phyloP scores from a whole-genome alignment of 2,888 invertebrate genomes.

The Xylota sylvarum region DNA sequence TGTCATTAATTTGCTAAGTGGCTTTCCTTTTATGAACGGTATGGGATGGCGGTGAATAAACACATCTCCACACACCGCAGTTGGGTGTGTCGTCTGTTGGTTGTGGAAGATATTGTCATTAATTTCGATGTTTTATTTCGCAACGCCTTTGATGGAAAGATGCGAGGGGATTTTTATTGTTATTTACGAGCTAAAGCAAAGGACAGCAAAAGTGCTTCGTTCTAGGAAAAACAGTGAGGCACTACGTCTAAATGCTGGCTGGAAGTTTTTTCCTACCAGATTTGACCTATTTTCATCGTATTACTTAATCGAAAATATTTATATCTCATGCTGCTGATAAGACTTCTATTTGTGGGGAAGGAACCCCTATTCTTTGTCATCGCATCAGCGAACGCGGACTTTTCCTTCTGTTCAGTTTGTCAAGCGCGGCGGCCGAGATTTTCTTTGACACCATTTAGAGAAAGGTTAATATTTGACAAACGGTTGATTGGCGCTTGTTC shows the following conservation, averaged over 20 bases:
- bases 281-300: conserved; percentile 2
- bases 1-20: conserved; percentile 43
- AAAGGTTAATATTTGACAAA: too few relatives aligned
- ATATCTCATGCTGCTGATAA: neutral
- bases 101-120: conserved; percentile 17
- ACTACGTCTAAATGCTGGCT: neutral
- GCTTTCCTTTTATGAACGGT: conserved; percentile 19
- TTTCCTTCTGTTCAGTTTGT: neutral
- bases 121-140: conserved; percentile 8
- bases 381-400: neutral
- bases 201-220: neutral
- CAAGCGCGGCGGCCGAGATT: too few relatives aligned
- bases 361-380: neutral
- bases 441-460: too few relatives aligned
- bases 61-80: conserved; percentile 4
- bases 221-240: neutral
- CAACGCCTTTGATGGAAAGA: neutral
- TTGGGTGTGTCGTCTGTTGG: conserved; percentile 56
- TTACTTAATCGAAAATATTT: neutral
- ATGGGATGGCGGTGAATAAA: conserved; percentile 23
- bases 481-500: too few relatives aligned
- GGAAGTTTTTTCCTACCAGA: too few relatives aligned
- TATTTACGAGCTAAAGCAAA: conserved; percentile 18
- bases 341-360: neutral
- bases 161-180: neutral